phyloP scores from a whole-genome alignment of 1,140 invertebrate genomes.

The Cyclargus thomasi region DNA sequence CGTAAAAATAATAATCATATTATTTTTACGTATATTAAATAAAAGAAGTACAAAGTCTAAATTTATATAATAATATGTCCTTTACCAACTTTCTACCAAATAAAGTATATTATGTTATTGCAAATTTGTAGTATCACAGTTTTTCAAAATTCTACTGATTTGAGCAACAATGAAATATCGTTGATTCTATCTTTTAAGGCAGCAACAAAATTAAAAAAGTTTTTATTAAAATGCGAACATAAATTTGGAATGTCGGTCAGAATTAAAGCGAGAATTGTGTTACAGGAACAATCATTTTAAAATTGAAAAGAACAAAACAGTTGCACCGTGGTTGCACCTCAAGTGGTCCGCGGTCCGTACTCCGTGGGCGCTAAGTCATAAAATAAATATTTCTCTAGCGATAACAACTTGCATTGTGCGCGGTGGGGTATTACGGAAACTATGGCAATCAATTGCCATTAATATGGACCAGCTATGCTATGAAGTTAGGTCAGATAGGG shows the following conservation, averaged over 20 bases:
- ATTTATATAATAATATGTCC: too few relatives aligned
- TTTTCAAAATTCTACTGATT: too few relatives aligned
- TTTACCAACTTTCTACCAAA: too few relatives aligned
- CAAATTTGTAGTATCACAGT: too few relatives aligned
- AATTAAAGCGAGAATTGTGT: neutral
- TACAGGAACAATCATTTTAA: neutral
- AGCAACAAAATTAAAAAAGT: neutral
- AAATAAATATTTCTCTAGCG: slow-evolving; percentile 26
- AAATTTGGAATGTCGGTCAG: neutral
- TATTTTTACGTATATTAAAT: too few relatives aligned
- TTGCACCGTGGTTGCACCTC: slow-evolving; percentile 2
- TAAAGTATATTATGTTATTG: too few relatives aligned
- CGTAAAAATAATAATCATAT: too few relatives aligned
- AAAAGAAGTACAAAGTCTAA: too few relatives aligned
- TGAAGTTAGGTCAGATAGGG: too few relatives aligned
- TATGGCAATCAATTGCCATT: neutral
- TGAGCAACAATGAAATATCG: too few relatives aligned
- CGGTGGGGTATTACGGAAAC: slow-evolving; percentile 4
- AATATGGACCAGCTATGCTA: neutral
- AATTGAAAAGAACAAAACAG: slow-evolving; percentile 10
- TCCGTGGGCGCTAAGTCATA: slow-evolving; percentile 20
- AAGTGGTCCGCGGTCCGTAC: slow-evolving; percentile 18
- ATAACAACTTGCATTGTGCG: slow-evolving; percentile 47
- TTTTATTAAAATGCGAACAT: neutral
- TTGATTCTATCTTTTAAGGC: too few relatives aligned